Base-by-base conservation (phyloP, 2,888 invertebrate genomes). In the Callosobruchus maculatus region DNA sequence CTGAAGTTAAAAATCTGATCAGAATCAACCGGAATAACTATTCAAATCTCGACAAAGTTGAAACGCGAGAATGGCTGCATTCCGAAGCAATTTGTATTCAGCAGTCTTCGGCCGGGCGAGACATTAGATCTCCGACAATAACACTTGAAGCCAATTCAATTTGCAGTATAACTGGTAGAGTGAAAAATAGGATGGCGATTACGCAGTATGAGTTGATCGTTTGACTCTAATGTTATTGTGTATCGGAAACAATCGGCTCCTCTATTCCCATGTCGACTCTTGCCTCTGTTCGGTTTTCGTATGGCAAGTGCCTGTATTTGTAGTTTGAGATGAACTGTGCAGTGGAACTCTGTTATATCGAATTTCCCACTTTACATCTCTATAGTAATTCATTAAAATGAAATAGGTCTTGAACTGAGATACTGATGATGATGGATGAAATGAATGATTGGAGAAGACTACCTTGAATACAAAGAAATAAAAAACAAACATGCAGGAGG, bases 221-320 rank as follows among this genome's bases (percentile, higher is more conserved):
- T 82, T 81, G 76, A 77, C 74, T 78, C 79, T 75, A 81, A 82
- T 81, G 83, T 79, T 82, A 82, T 83, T 82, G 83, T 82, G 81
- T 82, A 79, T 68, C 21, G 68, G 68, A 68, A 68, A 68, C 68
- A 68, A 68, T 68, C 49, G 49, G 49, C 4, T 49, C 7, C 13
- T 18, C 49, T 13, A 49, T 49, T 13, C 49, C 49, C 49, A 49
- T 49, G 49, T 5, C 18, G 49, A 49, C 49, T 49, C 49, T 49
- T 49, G 13, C 49, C 13, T 49, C 49, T 49, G 13, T 49, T 3
- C 49, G 9, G 13, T 49, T 13, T 49, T 13, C 13, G 13, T 1
- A 49, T 49, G 49, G 13, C 1, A 13, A 49, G 13, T 26, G 26
- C 26, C 26, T 2, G 26, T 26, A 26, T 26, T 26, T 26, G 26